Evolutionary conservation across 2,797 vertebrate genomes (phyloP), one percentile per base, ranked within the genome.

Genomic region (Onychomys arenicola): DNA sequence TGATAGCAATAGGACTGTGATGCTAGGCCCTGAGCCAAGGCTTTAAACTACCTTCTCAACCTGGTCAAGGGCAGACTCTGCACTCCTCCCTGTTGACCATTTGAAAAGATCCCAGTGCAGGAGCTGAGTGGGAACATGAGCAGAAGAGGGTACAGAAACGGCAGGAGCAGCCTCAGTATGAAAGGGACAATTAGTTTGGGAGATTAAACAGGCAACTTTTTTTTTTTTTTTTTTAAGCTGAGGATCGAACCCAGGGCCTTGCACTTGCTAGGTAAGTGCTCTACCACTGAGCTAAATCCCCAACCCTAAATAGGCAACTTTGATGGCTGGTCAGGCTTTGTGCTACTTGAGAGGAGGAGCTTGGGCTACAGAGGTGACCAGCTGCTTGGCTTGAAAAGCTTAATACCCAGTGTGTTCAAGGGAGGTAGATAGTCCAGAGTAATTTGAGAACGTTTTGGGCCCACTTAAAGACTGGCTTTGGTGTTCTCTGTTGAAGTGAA

Each of bases 61-160:
- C 21, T 52, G 1, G 34, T 19, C 73, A 10, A 63, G 7, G 71
- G 59, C 21, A 37, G 34, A 52, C 12, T 29, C 0, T 0, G 14
- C 8, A 5, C 27, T 11, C 32, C 34, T 17, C 1, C 34, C 93
- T 67, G 9, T 7, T 34, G 23, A 11, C 16, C 78, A 3, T 91
- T 17, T 87, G 71, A 21, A 84, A 29, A 63, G 61, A 71, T 1
- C 11, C 3, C 25, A 77, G n/a, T 78, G 46, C 46, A 82, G 43
- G 43, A 59, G 19, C 49, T 49, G 6, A 2, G 14, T 27, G n/a
- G 32, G 29, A 57, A n/a, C 77, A 5, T 52, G 37, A 14, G 14
- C 65, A 81, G 40, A 59, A 65, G 29, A 21, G 43, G 17, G 6
- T 57, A 19, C 34, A 89, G 12, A 16, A 12, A 59, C 69, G 57